Percentiles rank a stretch among this genome's conserved stretches.
These are phyloP conservation scores for Centropus unirufus DNA, from an alignment of 2,113 vertebrate species.

Conservation along the genomic window DNA sequence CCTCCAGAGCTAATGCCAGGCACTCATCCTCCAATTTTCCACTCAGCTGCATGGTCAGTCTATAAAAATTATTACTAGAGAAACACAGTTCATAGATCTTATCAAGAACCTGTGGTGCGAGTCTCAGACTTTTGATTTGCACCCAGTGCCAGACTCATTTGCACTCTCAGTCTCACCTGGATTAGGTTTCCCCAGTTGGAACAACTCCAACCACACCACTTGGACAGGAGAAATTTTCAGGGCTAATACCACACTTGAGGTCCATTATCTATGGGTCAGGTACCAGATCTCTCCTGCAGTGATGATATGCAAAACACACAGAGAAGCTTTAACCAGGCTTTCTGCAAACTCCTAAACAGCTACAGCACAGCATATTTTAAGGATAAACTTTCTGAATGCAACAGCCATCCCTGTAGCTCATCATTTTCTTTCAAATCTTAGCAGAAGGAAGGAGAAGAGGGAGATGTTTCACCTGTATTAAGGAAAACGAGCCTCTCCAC, in stretches of 20 bases:
- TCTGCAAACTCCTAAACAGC: neutral
- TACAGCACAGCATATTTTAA: neutral
- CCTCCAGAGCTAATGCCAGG: neutral
- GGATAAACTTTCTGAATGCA: neutral
- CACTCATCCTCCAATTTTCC: neutral
- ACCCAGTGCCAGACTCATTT: neutral
- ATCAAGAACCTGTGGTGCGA: neutral
- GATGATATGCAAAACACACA: neutral
- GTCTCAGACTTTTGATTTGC: neutral
- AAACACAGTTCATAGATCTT: neutral
- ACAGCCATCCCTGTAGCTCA: neutral
- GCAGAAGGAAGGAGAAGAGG: neutral
- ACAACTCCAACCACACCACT: neutral
- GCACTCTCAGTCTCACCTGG: neutral
- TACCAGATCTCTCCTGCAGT: neutral
- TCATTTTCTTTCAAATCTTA: neutral
- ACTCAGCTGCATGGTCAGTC: neutral
- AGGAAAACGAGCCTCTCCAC: neutral
- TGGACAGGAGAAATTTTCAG: neutral
- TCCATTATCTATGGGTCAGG: neutral
- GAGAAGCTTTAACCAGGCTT: neutral
- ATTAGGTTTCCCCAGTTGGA: neutral
- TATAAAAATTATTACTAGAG: neutral
- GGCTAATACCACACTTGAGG: neutral
- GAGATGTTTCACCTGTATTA: neutral